Evolutionary conservation across 1,140 invertebrate genomes (phyloP), one percentile per base, ranked within the genome.

Genomic region (Drosophila leontia): DNA sequence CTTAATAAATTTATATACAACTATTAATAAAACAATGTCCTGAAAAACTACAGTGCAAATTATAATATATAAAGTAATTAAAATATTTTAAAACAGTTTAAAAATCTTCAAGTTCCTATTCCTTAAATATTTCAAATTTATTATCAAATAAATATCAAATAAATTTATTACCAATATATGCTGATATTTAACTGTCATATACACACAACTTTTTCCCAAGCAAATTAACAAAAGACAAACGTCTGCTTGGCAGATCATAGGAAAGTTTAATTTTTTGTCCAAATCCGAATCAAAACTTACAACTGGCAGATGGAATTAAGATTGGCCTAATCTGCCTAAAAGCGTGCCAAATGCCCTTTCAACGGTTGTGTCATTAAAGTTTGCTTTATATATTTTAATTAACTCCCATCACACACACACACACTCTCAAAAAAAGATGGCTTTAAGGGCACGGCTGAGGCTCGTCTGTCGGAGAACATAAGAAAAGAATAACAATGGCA

Each of bases 401-500:
- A 77, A 68, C 72, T 77, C 23, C 75, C 35, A 48, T 45, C 55
- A 56, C 55, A 75, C 45, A 65, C 32, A 35, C 19, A 56, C 37
- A 37, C 15, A 32, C 19, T 8, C 5, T n/a, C 1, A 17, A 2
- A 17, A 11, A 11, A 15, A 23, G 39, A 34, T 48, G 37, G 41
- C 41, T 56, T 44, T 44, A 69, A 77, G 75, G 83, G 83, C 79
- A 85, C 76, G 83, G 71, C 76, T 86, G 69, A 62, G 75, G 59
- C 83, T 65, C 79, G 82, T 86, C 82, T 81, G 78, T 62, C 41
- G 71, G 44, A 44, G 59, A 77, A 63, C 53, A 72, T 76, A 79
- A 79, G 63, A 87, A 67, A 82, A 76, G 64, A 82, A 86, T 87
- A 87, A 87, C 84, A 88, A 84, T 75, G 82, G 70, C 82, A 75